phyloP scores from a whole-genome alignment of 2,888 invertebrate species.

The Eurois occulta region DNA sequence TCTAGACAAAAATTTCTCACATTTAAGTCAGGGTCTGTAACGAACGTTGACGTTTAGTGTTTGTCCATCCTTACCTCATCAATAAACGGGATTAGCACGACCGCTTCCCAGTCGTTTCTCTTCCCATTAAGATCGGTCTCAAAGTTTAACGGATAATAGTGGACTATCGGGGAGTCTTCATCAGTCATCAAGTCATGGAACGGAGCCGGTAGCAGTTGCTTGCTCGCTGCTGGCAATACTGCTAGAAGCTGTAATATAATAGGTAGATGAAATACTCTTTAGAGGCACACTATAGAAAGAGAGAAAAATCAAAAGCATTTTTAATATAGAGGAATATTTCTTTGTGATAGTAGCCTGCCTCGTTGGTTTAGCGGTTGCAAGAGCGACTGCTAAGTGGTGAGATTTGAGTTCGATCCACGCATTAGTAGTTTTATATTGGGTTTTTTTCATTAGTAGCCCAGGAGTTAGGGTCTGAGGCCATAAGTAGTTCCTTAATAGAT shows the following conservation, averaged over 20 bases:
- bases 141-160: slow-evolving; percentile 97
- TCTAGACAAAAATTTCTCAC: background rate
- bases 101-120: slow-evolving; percentile 98
- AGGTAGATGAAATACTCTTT: background rate
- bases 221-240: slow-evolving; percentile 96
- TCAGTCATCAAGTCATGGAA: slow-evolving; percentile 95
- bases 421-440: background rate
- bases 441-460: background rate
- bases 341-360: background rate
- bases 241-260: slow-evolving; percentile 92
- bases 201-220: slow-evolving; percentile 93
- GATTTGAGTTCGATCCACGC: background rate
- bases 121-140: slow-evolving; percentile 99
- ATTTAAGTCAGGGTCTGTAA: background rate
- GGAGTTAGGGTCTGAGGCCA: background rate
- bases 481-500: background rate
- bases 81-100: slow-evolving; percentile 98
- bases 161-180: slow-evolving; percentile 95
- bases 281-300: background rate
- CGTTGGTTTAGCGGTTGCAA: background rate
- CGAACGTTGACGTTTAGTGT: background rate
- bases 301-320: background rate
- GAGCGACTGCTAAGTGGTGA: background rate
- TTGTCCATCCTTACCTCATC: slow-evolving; percentile 91
- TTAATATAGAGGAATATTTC: background rate